phyloP scores from a whole-genome alignment of 2,113 vertebrate species.

The Laticauda laticaudata region DNA sequence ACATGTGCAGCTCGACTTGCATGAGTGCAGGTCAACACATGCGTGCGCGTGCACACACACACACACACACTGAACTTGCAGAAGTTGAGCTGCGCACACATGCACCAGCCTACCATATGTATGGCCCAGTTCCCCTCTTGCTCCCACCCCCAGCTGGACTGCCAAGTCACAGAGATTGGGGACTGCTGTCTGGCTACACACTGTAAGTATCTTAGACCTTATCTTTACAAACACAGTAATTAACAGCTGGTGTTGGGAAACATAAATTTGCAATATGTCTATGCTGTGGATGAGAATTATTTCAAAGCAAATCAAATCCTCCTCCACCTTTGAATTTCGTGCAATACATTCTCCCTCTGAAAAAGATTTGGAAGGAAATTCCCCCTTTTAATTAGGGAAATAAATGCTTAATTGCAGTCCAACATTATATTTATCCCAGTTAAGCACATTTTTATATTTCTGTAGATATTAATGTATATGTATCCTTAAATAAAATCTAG shows the following conservation, averaged over 20 bases:
- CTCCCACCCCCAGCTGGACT: no score
- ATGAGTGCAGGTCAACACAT: no score
- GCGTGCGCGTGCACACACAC: no score
- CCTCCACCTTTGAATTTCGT: background rate
- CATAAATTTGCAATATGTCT: background rate
- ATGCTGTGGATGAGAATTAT: no score
- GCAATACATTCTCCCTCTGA: background rate
- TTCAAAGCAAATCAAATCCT: background rate
- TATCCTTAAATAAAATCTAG: background rate
- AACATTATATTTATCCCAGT: background rate
- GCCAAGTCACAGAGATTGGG: no score
- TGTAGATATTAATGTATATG: background rate
- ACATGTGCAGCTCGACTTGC: no score
- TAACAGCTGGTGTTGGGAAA: no score
- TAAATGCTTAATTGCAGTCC: background rate
- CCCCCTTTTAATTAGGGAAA: background rate
- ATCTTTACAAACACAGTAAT: background rate
- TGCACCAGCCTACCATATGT: no score
- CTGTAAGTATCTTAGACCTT: background rate
- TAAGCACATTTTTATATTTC: background rate
- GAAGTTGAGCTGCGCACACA: no score
- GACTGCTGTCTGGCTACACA: background rate
- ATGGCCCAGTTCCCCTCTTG: background rate
- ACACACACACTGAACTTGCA: no score
- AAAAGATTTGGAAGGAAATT: background rate